phyloP scores from a whole-genome alignment of 2,888 invertebrate genomes.

The Calameuta filiformis region DNA sequence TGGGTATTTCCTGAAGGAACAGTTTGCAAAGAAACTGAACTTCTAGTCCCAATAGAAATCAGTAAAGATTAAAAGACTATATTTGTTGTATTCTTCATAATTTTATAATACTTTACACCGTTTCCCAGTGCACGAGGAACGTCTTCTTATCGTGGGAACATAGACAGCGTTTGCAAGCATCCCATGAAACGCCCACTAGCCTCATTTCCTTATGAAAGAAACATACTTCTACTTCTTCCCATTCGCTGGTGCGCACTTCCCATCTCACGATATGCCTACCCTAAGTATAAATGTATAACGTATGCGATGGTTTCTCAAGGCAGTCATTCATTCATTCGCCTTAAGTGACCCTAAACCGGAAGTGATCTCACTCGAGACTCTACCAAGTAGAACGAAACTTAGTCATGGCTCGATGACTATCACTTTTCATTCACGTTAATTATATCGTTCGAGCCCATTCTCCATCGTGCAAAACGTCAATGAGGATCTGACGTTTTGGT shows the following conservation, averaged over 20 bases:
- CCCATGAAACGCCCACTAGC: not conserved
- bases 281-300: slow-evolving; percentile 3
- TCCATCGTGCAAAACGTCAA: not conserved
- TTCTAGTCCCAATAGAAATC: not conserved
- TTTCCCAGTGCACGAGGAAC: not conserved
- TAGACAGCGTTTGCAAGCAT: not conserved
- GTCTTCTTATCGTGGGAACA: not conserved
- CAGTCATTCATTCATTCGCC: slow-evolving; percentile 17
- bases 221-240: not conserved
- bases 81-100: not conserved
- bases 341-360: slow-evolving; percentile 18
- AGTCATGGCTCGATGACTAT: slow-evolving; percentile 16
- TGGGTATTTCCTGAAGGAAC: not conserved
- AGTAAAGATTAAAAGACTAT: not conserved
- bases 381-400: slow-evolving; percentile 2
- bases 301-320: not conserved
- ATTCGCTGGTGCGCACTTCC: not conserved
- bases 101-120: not conserved
- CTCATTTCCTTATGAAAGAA: not conserved
- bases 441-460: not conserved
- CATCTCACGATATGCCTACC: not conserved
- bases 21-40: not conserved
- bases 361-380: slow-evolving; percentile 20
- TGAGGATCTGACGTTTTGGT: not conserved
- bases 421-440: slow-evolving; percentile 10